Conservation (phyloP, 2,888 invertebrate genomes). For the Nymphalis polychloros region DNA sequence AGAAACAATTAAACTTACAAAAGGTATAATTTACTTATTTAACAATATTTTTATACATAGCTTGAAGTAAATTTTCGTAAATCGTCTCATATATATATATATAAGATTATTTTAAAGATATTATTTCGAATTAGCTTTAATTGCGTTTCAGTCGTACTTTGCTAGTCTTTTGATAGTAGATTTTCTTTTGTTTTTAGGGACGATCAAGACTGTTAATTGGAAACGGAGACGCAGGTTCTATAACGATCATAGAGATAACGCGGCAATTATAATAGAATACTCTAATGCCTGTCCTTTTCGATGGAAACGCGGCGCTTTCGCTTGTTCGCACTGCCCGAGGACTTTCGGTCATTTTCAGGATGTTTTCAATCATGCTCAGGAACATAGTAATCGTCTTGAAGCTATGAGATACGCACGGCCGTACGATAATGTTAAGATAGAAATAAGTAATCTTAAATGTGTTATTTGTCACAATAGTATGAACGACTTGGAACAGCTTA, state of each 20-base stretch:
- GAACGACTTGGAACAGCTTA: constrained; percentile 52
- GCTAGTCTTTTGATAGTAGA: constrained; percentile 48
- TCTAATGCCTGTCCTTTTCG: constrained; percentile 72
- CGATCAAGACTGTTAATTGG: constrained; percentile 60
- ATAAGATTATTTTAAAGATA: background rate
- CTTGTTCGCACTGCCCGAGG: constrained; percentile 63
- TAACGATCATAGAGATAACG: constrained; percentile 73
- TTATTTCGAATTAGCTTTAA: background rate
- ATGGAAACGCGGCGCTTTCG: constrained; percentile 65
- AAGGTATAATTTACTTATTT: no score
- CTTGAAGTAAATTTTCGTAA: no score
- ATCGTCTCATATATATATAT: no score
- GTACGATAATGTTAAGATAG: constrained; percentile 60
- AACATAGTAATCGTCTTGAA: constrained; percentile 59
- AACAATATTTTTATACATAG: no score
- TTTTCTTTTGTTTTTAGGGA: constrained; percentile 74
- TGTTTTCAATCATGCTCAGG: constrained; percentile 54
- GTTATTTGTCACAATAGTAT: constrained; percentile 54
- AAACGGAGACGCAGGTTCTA: constrained; percentile 62
- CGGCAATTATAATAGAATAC: constrained; percentile 65
- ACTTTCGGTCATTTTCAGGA: constrained; percentile 61
- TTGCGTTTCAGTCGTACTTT: background rate
- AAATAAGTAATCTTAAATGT: constrained; percentile 62
- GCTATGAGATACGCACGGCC: constrained; percentile 53
- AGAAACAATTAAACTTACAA: no score